Base-by-base conservation (phyloP, 1,140 invertebrate genomes). In the Heliothis virescens region DNA sequence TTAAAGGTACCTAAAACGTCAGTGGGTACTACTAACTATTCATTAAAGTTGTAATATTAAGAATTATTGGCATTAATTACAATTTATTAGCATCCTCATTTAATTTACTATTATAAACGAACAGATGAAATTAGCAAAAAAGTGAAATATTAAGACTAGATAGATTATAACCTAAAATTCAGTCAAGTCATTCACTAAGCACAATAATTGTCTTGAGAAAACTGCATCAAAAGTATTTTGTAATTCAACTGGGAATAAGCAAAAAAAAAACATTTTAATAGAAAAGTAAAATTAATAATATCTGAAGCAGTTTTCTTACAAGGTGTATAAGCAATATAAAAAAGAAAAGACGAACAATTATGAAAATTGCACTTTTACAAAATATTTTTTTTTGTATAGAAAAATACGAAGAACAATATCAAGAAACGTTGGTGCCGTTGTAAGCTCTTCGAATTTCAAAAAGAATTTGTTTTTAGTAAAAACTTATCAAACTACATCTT, bases 161-260 rank as follows among this genome's bases (percentile, higher is more conserved):
- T 71, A 83, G 84, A 84, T 82, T 85, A 84, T 86, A 86, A 89
- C 82, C 84, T 90, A 90, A 87, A 81, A 83, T 83, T 91, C 90
- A 91, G 89, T 90, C 88, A 86, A 84, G 82, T 88, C 83, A 87
- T 86, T 84, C 81, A 85, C 79, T 85, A 85, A 86, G 86, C 85
- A 83, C 78, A 78, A 80, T 83, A 80, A 75, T 77, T 71, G 53
- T 79, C 18, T 71, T 79, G 53, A 55, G 48, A 62, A 71, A 79
- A 71, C 55, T 65, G 48, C 48, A 53, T 65, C 15, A 63, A 62
- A n/a, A 50, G 52, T 13, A 18, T 34, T 12, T 48, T 15, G 60
- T n/a, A 26, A 13, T 41, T 63, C 18, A 52, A 76, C 60, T 29
- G 47, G 13, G 48, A 76, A 53, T 7, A 48, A 18, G 21, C n/a